Evolutionary conservation across 1,140 invertebrate species (phyloP), one percentile per base, ranked within the genome.

Genomic region (Chymomyza costata): DNA sequence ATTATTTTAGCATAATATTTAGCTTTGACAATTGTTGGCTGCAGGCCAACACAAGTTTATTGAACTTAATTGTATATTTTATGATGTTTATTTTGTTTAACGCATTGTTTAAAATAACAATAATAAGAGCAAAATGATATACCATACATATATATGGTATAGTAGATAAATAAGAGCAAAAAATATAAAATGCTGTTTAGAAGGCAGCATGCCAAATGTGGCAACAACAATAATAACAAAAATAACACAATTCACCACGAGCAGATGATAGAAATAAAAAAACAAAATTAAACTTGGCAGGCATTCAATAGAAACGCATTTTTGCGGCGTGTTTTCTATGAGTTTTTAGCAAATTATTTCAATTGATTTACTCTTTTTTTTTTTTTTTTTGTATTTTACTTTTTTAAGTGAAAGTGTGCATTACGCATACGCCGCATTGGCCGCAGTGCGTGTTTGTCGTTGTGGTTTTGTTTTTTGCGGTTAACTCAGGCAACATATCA

Each of bases 221-320:
- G 60, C 51, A 54, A 76, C 52, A 58, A 52, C 50, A 65, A 70
- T 70, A 76, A 65, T 78, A 78, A 50, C 53, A 68, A 55, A 58
- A 74, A 65, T 31, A 66, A 43, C 30, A 73, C 35, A 54, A 45
- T 37, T 16, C 32, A 52, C 16, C 34, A 58, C 18, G 15, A 44
- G 19, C 35, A 56, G 50, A 38, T 50, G 54, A 50, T 16, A 43
- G 17, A 48, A 46, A 58, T 45, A 58, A 35, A 40, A 38, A 64
- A 54, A 59, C 18, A 28, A 52, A 59, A 59, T 52, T n/a, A n/a
- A 46, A 46, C 34, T 65, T 65, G 58, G 58, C 62, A 61, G 30
- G 45, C 17, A 56, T 65, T 51, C 62, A 61, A 65, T 45, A 34
- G 28, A 30, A 35, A 11, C 37, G 25, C 21, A 57, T 51, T 46